phyloP scores from a whole-genome alignment of 1,140 invertebrate genomes.

The Hesperophylax magnus region DNA sequence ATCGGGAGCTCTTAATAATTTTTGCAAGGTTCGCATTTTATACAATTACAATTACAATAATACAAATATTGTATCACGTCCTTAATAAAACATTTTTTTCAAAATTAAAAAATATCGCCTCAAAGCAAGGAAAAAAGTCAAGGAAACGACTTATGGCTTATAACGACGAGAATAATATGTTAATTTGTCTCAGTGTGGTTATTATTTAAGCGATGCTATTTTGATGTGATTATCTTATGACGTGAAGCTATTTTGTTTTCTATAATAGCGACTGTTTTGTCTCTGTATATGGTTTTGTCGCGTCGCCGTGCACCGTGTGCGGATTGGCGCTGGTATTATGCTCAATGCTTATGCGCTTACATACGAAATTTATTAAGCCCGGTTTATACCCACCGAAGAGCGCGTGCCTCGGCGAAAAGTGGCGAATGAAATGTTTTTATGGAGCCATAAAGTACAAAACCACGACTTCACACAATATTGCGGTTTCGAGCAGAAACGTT shows the following conservation, averaged over 20 bases:
- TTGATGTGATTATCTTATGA: not conserved
- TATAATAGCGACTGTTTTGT: not conserved
- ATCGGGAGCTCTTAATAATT: no score
- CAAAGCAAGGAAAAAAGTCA: no score
- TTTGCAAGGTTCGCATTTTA: no score
- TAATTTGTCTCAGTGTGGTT: no score
- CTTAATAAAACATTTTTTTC: no score
- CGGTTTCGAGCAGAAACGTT: not conserved
- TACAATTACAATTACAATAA: no score
- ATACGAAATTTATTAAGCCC: constrained; percentile 31
- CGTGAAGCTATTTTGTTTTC: not conserved
- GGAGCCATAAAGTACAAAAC: constrained; percentile 25
- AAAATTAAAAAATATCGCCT: no score
- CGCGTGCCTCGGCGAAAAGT: constrained; percentile 32
- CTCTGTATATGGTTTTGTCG: not conserved
- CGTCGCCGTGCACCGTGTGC: not conserved
- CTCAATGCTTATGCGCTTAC: constrained; percentile 11
- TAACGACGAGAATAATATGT: no score
- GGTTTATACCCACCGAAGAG: not conserved
- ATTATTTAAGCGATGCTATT: not conserved
- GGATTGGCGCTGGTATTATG: not conserved
- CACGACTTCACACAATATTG: constrained; percentile 34
- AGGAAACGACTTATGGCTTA: no score
- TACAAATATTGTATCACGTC: no score
- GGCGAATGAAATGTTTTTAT: constrained; percentile 35